phyloP scores from a whole-genome alignment of 1,140 invertebrate genomes.

The Phenacoccus solenopsis region DNA sequence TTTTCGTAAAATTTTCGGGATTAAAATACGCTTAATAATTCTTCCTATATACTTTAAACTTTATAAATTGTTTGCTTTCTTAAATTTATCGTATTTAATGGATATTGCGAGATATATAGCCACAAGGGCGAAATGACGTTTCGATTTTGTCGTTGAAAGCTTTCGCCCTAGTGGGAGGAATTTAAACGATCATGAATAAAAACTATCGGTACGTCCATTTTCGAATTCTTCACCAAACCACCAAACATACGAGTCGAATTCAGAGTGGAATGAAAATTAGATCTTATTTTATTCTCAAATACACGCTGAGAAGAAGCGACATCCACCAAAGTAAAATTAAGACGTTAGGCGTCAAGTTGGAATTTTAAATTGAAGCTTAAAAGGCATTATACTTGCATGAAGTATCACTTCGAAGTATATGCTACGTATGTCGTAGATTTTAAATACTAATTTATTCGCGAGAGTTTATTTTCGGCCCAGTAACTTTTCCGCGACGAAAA shows the following conservation, averaged over 20 bases:
- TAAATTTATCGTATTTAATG: background rate
- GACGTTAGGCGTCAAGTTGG: background rate
- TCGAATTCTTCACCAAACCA: too few relatives aligned
- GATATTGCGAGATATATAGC: background rate
- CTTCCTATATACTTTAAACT: background rate
- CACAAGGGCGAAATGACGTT: background rate
- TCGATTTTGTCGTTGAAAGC: too few relatives aligned
- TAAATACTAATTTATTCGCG: background rate
- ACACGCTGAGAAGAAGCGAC: too few relatives aligned
- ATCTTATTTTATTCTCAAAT: too few relatives aligned
- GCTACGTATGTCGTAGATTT: background rate
- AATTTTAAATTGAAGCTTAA: background rate
- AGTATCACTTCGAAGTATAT: background rate
- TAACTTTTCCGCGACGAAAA: background rate
- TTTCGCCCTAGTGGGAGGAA: too few relatives aligned
- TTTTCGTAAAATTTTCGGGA: background rate
- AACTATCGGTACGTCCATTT: too few relatives aligned
- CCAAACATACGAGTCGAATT: too few relatives aligned
- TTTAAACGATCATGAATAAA: too few relatives aligned
- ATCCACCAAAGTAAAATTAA: too few relatives aligned
- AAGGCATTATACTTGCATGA: conserved; percentile 1
- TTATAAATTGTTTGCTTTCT: background rate
- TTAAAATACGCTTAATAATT: background rate
- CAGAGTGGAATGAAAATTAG: too few relatives aligned
- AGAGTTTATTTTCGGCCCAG: conserved; percentile 1